Percentiles rank a stretch among this genome's conserved stretches.
phyloP scores from a whole-genome alignment of 2,888 invertebrate genomes.

The Lasioglossum pauxillum region DNA sequence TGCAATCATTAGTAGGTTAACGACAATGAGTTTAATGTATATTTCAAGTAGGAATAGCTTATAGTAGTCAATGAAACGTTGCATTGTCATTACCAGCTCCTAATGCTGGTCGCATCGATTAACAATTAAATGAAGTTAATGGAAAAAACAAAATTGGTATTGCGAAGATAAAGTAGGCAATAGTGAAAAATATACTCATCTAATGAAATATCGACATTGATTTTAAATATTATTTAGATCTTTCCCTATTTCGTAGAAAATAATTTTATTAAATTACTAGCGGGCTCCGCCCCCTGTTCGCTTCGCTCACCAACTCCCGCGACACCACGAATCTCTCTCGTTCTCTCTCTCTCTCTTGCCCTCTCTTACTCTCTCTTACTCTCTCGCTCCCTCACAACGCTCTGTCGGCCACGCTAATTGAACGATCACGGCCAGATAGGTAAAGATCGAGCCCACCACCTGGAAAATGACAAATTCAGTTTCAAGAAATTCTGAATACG shows the following conservation, averaged over 20 bases:
- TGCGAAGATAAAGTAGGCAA: neutral
- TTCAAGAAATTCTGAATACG: neutral
- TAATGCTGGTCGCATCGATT: neutral
- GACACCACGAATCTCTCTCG: too few relatives aligned
- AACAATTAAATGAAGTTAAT: neutral
- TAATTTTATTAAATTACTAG: neutral
- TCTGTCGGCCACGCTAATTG: neutral
- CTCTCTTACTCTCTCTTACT: too few relatives aligned
- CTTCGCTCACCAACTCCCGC: too few relatives aligned
- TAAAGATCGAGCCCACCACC: neutral
- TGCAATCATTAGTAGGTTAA: neutral
- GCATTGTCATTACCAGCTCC: neutral
- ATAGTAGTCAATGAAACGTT: neutral
- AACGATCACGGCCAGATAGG: neutral
- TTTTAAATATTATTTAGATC: neutral
- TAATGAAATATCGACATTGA: neutral
- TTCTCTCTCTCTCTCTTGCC: too few relatives aligned
- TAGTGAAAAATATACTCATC: neutral
- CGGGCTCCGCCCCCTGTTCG: too few relatives aligned
- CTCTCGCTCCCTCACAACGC: too few relatives aligned
- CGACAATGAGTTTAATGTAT: neutral
- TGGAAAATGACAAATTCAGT: neutral
- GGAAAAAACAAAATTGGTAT: neutral
- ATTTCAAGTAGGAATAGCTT: neutral
- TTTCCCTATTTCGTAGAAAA: neutral